Percentiles rank a stretch among this genome's conserved stretches.
Conservation (phyloP, 2,888 invertebrate genomes). For the Punctoribates punctum region DNA sequence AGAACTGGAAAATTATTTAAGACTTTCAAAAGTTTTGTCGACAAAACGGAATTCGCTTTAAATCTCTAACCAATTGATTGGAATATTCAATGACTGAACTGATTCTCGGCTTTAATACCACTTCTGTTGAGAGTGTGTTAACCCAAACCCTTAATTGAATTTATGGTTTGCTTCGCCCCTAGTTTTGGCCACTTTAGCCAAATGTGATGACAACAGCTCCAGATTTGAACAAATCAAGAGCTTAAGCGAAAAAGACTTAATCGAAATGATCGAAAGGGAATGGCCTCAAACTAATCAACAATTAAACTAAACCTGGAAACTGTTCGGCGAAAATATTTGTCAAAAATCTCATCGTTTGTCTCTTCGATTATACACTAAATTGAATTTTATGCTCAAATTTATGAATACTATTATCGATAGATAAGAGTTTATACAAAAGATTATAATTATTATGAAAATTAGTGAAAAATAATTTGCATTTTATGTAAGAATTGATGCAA, state of each 20-base stretch:
- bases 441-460: neutral
- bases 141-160: conserved; percentile 8
- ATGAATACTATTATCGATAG: neutral
- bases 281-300: conserved; percentile 30
- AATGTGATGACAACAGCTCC: conserved; percentile 9
- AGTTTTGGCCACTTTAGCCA: conserved; percentile 21
- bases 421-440: conserved; percentile 6
- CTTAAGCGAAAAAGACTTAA: conserved; percentile 28
- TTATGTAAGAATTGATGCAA: neutral
- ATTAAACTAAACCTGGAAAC: no score
- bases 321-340: neutral
- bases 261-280: conserved; percentile 20
- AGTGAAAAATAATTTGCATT: neutral
- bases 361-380: neutral
- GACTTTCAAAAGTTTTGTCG: conserved; percentile 32
- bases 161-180: neutral
- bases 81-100: conserved; percentile 6
- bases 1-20: conserved; percentile 9
- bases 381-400: conserved; percentile 5
- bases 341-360: neutral
- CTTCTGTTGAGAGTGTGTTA: neutral
- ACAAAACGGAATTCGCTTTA: conserved; percentile 6
- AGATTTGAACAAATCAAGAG: conserved; percentile 10
- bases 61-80: neutral
- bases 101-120: neutral